phyloP scores from a whole-genome alignment of 2,797 vertebrate genomes.

The Enoplosus armatus region DNA sequence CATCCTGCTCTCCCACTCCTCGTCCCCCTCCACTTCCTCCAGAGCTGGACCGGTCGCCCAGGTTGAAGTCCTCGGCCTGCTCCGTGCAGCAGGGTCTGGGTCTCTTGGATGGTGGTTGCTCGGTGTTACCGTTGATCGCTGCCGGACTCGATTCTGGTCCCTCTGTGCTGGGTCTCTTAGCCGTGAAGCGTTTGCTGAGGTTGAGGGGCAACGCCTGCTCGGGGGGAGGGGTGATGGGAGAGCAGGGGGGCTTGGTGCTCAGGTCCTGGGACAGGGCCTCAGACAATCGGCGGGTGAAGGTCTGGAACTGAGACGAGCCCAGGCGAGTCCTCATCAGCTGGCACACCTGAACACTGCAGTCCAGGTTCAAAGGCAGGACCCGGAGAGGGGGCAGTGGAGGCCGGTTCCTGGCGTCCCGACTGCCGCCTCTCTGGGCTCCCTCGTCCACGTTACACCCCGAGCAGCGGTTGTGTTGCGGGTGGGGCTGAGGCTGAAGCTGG shows the following conservation, averaged over 20 bases:
- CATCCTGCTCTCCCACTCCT: constrained; percentile 23
- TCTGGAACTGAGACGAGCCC: constrained; percentile 82
- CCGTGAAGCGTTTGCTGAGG: constrained; percentile 82
- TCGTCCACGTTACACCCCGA: constrained; percentile 70
- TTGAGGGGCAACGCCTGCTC: constrained; percentile 87
- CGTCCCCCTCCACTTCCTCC: constrained; percentile 20
- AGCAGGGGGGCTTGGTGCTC: constrained; percentile 66
- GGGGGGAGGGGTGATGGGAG: constrained; percentile 70
- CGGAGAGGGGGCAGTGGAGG: constrained; percentile 83
- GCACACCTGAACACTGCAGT: constrained; percentile 86
- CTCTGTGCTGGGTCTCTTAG: constrained; percentile 66
- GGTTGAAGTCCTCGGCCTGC: constrained; percentile 48
- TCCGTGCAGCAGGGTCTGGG: constrained; percentile 53
- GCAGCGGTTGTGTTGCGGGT: constrained; percentile 68
- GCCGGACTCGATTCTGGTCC: constrained; percentile 12
- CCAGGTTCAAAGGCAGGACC: constrained; percentile 86
- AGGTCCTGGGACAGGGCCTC: constrained; percentile 87
- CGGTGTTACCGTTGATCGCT: constrained; percentile 4
- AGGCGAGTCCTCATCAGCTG: constrained; percentile 85
- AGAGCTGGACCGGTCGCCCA: constrained; percentile 37
- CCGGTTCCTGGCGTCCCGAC: constrained; percentile 60
- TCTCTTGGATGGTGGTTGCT: constrained; percentile 64
- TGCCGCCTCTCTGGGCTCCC: constrained; percentile 39
- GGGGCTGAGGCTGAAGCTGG: constrained; percentile 40
- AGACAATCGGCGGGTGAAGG: constrained; percentile 85